phyloP scores from a whole-genome alignment of 2,113 vertebrate species.

The Bambusicola thoracicus region DNA sequence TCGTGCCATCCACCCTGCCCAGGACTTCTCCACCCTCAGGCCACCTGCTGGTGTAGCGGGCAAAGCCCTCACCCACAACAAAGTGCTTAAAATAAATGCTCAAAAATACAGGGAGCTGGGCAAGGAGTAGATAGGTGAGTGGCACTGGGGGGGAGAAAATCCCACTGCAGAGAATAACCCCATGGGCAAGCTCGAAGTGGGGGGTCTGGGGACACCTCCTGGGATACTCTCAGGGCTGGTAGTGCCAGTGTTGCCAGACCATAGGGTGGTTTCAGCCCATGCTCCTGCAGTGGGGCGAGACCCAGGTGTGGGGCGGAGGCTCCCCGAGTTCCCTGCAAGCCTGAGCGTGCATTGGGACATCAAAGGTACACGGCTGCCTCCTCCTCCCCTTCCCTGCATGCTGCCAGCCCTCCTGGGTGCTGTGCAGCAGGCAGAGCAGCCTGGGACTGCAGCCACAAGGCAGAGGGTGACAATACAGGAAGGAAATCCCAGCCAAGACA shows the following conservation, averaged over 20 bases:
- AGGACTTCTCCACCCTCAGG: not conserved
- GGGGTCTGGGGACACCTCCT: not conserved
- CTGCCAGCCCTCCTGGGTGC: too few relatives aligned
- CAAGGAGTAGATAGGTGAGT: not conserved
- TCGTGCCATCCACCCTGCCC: not conserved
- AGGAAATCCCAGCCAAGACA: conserved; percentile 72
- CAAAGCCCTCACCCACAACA: conserved; percentile 42
- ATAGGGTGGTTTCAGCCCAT: not conserved
- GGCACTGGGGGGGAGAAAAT: not conserved
- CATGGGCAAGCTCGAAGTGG: not conserved
- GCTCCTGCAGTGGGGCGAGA: not conserved
- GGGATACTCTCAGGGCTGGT: not conserved
- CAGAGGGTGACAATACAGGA: not conserved
- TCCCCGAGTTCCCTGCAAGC: conserved; percentile 26
- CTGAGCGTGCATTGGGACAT: not conserved
- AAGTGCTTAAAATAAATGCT: not conserved
- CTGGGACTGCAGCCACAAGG: accelerated
- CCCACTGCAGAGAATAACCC: accelerated
- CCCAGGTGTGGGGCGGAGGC: not conserved
- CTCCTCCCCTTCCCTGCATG: not conserved
- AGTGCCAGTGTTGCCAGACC: not conserved
- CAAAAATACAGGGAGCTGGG: not conserved
- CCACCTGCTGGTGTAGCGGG: accelerated
- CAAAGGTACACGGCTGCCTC: not conserved
- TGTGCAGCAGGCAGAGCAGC: accelerated